Percentiles rank a stretch among this genome's conserved stretches.
Conservation (phyloP, 2,113 vertebrate genomes). For the Galeopterus variegatus region DNA sequence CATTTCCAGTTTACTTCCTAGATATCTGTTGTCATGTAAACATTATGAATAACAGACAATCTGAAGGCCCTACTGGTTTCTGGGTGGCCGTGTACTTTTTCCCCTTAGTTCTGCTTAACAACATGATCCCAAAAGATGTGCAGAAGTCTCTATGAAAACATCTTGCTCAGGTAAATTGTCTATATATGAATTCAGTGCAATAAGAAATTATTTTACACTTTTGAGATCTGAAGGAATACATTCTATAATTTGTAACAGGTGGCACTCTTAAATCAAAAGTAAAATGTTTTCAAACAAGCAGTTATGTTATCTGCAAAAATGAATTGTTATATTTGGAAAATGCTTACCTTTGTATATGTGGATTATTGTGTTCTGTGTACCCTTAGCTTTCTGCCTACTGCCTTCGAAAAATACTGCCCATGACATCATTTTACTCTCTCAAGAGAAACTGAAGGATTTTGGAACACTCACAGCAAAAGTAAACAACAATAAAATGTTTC, state of each 20-base stretch:
- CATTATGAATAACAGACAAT: conserved; percentile 50
- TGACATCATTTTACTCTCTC: conserved; percentile 57
- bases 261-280: conserved; percentile 50
- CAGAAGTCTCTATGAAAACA: conserved; percentile 4
- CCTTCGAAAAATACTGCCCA: conserved; percentile 51
- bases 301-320: conserved; percentile 20
- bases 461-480: conserved; percentile 36
- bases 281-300: conserved; percentile 59
- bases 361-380: not conserved
- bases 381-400: conserved; percentile 9
- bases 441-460: conserved; percentile 61
- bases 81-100: not conserved
- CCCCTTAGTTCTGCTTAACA: not conserved
- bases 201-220: conserved; percentile 49
- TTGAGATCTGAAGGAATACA: not conserved
- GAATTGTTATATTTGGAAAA: conserved; percentile 46
- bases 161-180: not conserved
- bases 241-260: not conserved
- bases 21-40: not conserved
- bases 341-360: conserved; percentile 21
- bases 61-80: not conserved
- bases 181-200: not conserved
- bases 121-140: not conserved
- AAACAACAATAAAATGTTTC: conserved; percentile 67
- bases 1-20: conserved; percentile 66